phyloP scores from a whole-genome alignment of 2,888 invertebrate genomes.

The Tachina lurida region DNA sequence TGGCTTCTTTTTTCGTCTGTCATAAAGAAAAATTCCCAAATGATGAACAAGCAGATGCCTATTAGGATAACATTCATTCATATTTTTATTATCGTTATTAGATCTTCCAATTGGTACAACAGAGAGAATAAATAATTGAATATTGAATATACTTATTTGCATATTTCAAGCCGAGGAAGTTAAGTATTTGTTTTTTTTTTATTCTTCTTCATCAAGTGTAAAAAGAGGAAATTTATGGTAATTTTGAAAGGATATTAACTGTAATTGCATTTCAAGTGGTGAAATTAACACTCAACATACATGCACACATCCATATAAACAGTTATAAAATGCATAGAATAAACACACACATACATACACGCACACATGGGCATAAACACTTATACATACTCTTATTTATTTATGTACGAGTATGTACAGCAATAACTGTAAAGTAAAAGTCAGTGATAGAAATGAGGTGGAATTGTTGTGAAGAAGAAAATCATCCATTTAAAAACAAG shows the following conservation, averaged over 20 bases:
- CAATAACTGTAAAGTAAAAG: neutral
- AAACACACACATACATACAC: neutral
- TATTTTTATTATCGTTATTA: conserved; percentile 52
- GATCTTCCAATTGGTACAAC: conserved; percentile 46
- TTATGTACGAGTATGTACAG: neutral
- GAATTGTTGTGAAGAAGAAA: neutral
- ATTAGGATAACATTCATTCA: conserved; percentile 43
- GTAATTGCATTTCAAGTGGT: conserved; percentile 63
- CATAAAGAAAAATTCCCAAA: conserved; percentile 9
- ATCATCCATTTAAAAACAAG: conserved; percentile 37
- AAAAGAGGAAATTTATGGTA: conserved; percentile 61
- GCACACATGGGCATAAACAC: neutral
- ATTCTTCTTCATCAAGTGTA: neutral
- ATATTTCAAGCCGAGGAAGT: conserved; percentile 4
- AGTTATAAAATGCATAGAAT: neutral
- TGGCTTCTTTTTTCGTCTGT: neutral
- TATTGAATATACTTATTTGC: neutral
- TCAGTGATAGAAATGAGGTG: neutral
- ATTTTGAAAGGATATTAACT: conserved; percentile 65
- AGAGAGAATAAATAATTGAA: neutral
- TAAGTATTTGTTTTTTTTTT: neutral
- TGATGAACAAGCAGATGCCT: conserved; percentile 41
- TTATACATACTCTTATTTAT: neutral
- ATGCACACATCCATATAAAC: conserved; percentile 1
- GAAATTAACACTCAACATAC: conserved; percentile 40